Conservation (phyloP, 2,888 invertebrate species). For the Tiliacea citrago region DNA sequence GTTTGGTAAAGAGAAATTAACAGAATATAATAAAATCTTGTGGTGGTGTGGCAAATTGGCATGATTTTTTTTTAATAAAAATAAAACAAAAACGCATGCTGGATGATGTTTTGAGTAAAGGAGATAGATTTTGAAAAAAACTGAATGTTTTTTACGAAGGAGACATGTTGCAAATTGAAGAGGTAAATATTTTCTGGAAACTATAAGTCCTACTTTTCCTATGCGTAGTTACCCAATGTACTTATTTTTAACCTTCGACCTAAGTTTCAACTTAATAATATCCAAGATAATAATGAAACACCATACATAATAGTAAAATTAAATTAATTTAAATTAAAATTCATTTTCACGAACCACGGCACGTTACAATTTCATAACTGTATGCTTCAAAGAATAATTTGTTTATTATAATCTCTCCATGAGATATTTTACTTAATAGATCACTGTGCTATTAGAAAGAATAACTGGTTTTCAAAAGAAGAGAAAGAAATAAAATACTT, state of each 20-base stretch:
- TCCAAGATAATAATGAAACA: neutral
- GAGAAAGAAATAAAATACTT: neutral
- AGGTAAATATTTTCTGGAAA: slow-evolving; percentile 68
- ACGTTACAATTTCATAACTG: neutral
- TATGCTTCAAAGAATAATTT: neutral
- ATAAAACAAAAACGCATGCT: slow-evolving; percentile 83
- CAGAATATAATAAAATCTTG: slow-evolving; percentile 77
- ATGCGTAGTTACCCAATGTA: slow-evolving; percentile 31
- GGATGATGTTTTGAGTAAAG: slow-evolving; percentile 72
- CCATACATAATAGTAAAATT: too few species aligned
- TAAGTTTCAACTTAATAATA: neutral
- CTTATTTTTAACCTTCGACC: neutral
- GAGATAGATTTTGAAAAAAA: slow-evolving; percentile 57
- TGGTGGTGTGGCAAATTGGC: slow-evolving; percentile 88
- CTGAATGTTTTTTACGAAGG: slow-evolving; percentile 55
- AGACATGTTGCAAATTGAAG: slow-evolving; percentile 66
- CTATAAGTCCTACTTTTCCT: slow-evolving; percentile 38
- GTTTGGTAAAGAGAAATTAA: slow-evolving; percentile 80
- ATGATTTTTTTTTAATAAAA: slow-evolving; percentile 75
- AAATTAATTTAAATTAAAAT: too few species aligned
- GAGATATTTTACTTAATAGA: neutral
- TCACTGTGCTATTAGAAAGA: neutral
- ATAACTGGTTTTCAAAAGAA: neutral
- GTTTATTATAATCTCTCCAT: neutral
- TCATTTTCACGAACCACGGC: neutral